phyloP scores from a whole-genome alignment of 2,888 invertebrate species.

The Corbicula japonica region DNA sequence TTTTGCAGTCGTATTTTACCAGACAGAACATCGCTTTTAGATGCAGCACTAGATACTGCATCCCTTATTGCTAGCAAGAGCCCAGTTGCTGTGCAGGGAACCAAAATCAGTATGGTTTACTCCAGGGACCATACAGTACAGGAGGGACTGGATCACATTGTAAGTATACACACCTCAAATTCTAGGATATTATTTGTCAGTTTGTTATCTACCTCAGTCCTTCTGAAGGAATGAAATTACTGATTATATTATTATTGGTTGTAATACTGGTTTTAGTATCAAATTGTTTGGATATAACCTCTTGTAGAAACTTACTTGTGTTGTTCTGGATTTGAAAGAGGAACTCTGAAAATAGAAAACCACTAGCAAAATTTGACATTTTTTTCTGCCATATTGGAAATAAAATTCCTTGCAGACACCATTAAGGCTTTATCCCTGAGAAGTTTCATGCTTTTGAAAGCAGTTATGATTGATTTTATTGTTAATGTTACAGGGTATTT shows the following conservation, averaged over 20 bases:
- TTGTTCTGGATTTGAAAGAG: neutral
- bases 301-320: neutral
- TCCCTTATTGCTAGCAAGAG: constrained; percentile 94
- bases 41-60: constrained; percentile 92
- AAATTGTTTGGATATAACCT: neutral
- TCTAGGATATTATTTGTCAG: neutral
- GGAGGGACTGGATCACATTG: constrained; percentile 96
- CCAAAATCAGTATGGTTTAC: constrained; percentile 94
- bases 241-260: neutral
- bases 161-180: constrained; percentile 88
- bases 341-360: neutral
- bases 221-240: neutral
- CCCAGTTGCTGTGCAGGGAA: constrained; percentile 97
- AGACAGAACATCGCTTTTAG: constrained; percentile 91
- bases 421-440: neutral
- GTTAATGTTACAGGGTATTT: constrained; percentile 89
- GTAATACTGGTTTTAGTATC: neutral
- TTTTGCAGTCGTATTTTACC: constrained; percentile 86
- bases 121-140: constrained; percentile 95
- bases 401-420: neutral
- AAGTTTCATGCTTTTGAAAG: neutral
- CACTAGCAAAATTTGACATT: neutral
- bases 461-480: neutral
- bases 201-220: neutral
- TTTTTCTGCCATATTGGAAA: neutral